Evolutionary conservation across 2,113 vertebrate species (phyloP).

Genomic region (Solea solea): DNA sequence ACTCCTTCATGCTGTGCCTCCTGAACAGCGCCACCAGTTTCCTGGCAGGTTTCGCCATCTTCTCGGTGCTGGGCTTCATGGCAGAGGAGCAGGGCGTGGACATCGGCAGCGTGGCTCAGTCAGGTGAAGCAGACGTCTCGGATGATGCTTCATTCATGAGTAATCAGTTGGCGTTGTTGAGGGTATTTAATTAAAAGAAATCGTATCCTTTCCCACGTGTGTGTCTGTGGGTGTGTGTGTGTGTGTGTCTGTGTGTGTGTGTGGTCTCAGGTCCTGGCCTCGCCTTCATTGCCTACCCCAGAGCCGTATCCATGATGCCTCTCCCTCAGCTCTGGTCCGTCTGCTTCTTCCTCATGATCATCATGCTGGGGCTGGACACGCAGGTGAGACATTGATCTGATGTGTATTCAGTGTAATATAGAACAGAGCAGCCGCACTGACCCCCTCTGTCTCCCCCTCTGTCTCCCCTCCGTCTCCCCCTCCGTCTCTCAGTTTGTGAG

Average conservation of each 20-base stretch:
- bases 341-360: constrained; percentile 96
- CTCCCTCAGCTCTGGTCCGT: constrained; percentile 91
- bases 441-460: neutral
- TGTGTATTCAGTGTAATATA: neutral
- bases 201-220: no score
- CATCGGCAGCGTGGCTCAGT: constrained; percentile 74
- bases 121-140: constrained; percentile 50
- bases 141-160: no score
- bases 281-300: constrained; percentile 92
- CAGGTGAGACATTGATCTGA: constrained; percentile 58
- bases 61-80: constrained; percentile 83
- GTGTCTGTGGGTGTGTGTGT: no score
- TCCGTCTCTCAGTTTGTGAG: constrained; percentile 86
- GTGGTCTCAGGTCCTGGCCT: constrained; percentile 87
- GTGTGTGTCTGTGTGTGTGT: neutral
- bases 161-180: no score
- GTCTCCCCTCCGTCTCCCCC: neutral
- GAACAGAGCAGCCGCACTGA: neutral
- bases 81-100: constrained; percentile 77
- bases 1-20: constrained; percentile 77
- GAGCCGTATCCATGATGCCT: constrained; percentile 93
- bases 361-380: constrained; percentile 91
- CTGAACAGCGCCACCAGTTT: constrained; percentile 82
- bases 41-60: constrained; percentile 81
- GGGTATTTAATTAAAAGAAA: no score